phyloP scores from a whole-genome alignment of 2,888 invertebrate genomes.

The Frankliniella fusca region DNA sequence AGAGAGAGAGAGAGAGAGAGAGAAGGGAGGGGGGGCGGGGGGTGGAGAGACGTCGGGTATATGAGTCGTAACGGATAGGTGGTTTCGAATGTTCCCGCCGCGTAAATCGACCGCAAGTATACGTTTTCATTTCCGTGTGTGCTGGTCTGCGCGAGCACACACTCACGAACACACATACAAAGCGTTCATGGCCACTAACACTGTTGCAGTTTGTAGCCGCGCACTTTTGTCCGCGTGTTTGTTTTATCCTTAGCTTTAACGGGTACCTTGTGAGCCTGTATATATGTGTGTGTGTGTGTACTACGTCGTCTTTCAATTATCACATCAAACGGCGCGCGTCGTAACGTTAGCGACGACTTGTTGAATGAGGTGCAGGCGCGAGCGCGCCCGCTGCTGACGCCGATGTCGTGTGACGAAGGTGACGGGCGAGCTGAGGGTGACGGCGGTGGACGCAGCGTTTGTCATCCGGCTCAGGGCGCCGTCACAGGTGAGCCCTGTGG shows the following conservation, averaged over 20 bases:
- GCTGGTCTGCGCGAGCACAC: background rate
- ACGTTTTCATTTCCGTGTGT: background rate
- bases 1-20: background rate
- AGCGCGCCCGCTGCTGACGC: too few relatives aligned
- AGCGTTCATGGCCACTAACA: background rate
- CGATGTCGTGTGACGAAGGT: too few relatives aligned
- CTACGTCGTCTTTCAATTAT: background rate
- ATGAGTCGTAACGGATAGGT: slow-evolving; percentile 16
- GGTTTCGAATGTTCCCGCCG: background rate
- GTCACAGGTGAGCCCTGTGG: too few relatives aligned
- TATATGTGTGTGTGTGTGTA: background rate
- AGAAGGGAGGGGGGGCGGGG: too few relatives aligned
- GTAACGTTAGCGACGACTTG: background rate
- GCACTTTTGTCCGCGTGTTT: too few relatives aligned
- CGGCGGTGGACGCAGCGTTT: too few relatives aligned
- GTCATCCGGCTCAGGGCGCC: too few relatives aligned
- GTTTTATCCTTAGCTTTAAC: background rate
- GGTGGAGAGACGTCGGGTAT: background rate
- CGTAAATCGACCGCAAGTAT: slow-evolving; percentile 9
- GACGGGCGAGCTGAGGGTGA: too few relatives aligned
- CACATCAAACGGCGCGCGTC: background rate
- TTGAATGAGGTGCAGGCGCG: too few relatives aligned
- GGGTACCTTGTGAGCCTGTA: background rate
- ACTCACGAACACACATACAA: too few relatives aligned
- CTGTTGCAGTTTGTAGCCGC: background rate